Conservation (phyloP, 1,140 invertebrate genomes). For the Lepidurus arcticus region DNA sequence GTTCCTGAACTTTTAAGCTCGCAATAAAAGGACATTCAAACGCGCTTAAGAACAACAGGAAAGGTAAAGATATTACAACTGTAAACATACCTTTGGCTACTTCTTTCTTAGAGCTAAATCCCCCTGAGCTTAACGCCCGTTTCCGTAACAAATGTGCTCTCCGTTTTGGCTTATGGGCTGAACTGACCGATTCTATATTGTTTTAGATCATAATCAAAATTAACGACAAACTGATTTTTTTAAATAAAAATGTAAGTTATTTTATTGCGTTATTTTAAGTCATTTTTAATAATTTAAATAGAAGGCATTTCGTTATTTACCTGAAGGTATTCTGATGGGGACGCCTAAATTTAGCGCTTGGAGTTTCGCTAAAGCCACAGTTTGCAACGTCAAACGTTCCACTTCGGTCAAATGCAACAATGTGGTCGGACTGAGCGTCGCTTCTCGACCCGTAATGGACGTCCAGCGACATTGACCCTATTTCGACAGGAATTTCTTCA, state of each 20-base stretch:
- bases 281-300: not conserved
- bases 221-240: not conserved
- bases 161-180: constrained; percentile 59
- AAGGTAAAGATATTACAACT: constrained; percentile 23
- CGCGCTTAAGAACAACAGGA: not conserved
- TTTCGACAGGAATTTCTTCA: constrained; percentile 34
- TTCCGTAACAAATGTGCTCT: constrained; percentile 69
- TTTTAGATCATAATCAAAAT: no score
- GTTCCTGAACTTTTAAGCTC: not conserved
- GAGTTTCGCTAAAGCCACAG: constrained; percentile 77
- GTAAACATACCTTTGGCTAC: constrained; percentile 57
- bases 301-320: constrained; percentile 44
- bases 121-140: constrained; percentile 74
- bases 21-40: constrained; percentile 7
- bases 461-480: constrained; percentile 80
- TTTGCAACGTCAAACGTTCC: constrained; percentile 71
- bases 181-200: constrained; percentile 20
- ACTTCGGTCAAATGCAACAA: constrained; percentile 70
- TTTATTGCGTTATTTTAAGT: not conserved
- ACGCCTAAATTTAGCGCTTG: constrained; percentile 79
- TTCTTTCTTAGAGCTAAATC: constrained; percentile 65
- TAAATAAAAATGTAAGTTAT: no score
- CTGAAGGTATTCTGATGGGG: constrained; percentile 61
- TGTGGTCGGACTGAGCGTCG: constrained; percentile 62
- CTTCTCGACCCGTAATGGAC: constrained; percentile 64